phyloP scores from a whole-genome alignment of 2,113 vertebrate genomes.

The Aegotheles bennettii region DNA sequence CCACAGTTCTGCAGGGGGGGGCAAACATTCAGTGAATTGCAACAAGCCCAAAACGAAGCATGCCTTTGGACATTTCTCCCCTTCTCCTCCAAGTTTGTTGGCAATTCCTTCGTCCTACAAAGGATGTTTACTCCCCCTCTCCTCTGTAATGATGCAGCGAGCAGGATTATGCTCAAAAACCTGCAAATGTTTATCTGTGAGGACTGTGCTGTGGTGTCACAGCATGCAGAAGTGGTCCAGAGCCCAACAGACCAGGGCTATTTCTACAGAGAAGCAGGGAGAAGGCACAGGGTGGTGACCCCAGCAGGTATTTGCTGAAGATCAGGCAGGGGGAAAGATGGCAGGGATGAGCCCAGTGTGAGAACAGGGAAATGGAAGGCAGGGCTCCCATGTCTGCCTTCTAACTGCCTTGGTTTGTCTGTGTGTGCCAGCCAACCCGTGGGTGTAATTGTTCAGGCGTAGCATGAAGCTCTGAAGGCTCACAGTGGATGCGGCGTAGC shows the following conservation, averaged over 20 bases:
- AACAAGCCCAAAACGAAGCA: not conserved
- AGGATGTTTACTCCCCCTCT: not conserved
- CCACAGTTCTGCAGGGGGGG: not conserved
- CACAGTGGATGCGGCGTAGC: not conserved
- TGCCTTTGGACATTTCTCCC: not conserved
- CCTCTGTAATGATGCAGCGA: not conserved
- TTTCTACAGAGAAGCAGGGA: not conserved
- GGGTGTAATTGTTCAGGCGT: slow-evolving; percentile 49
- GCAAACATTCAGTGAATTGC: not conserved
- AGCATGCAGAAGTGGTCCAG: not conserved
- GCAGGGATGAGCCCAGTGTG: not conserved
- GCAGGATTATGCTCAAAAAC: not conserved
- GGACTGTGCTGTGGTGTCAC: not conserved
- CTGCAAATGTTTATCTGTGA: not conserved
- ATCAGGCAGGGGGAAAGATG: not conserved
- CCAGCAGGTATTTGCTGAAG: not conserved
- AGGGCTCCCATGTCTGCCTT: not conserved
- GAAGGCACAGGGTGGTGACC: not conserved
- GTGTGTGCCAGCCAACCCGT: slow-evolving; percentile 38
- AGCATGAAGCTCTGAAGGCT: slow-evolving; percentile 20
- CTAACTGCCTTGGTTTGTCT: slow-evolving; percentile 16
- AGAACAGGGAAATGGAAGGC: not conserved
- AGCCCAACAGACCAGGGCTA: not conserved
- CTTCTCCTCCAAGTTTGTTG: not conserved
- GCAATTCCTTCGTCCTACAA: not conserved